Conservation (phyloP, 2,888 invertebrate species). For the Thymelicus acteon region DNA sequence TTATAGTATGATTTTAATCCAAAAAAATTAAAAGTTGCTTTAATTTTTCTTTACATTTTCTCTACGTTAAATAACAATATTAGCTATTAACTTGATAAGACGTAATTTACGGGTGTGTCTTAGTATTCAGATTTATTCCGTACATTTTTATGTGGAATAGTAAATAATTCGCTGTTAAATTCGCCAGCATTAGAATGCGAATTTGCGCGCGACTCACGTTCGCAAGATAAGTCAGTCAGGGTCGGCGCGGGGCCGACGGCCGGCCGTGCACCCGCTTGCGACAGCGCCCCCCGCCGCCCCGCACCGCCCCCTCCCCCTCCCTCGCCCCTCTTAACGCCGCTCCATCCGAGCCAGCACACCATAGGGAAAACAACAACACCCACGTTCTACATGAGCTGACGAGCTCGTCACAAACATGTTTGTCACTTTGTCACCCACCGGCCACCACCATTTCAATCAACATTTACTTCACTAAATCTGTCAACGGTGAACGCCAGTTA, state of each 20-base stretch:
- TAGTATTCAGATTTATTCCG: background rate
- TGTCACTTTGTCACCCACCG: slow-evolving; percentile 26
- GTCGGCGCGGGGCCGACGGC: slow-evolving; percentile 83
- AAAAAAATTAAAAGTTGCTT: no score
- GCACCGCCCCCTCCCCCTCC: slow-evolving; percentile 44
- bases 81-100: background rate
- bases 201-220: slow-evolving; percentile 82
- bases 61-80: no score
- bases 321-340: slow-evolving; percentile 43
- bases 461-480: slow-evolving; percentile 16
- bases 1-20: no score
- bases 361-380: slow-evolving; percentile 53
- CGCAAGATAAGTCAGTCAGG: slow-evolving; percentile 84
- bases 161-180: slow-evolving; percentile 69
- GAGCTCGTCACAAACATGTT: slow-evolving; percentile 42
- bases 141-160: slow-evolving; percentile 51
- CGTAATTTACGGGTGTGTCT: background rate
- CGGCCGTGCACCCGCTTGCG: slow-evolving; percentile 80
- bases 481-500: background rate
- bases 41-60: no score
- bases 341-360: slow-evolving; percentile 48
- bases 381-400: slow-evolving; percentile 42
- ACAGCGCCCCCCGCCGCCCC: slow-evolving; percentile 66
- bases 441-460: slow-evolving; percentile 21
- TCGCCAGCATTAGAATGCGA: slow-evolving; percentile 78